These are phyloP conservation scores for Sylvia atricapilla DNA, from an alignment of 2,113 vertebrate genomes.

Conservation along the genomic window DNA sequence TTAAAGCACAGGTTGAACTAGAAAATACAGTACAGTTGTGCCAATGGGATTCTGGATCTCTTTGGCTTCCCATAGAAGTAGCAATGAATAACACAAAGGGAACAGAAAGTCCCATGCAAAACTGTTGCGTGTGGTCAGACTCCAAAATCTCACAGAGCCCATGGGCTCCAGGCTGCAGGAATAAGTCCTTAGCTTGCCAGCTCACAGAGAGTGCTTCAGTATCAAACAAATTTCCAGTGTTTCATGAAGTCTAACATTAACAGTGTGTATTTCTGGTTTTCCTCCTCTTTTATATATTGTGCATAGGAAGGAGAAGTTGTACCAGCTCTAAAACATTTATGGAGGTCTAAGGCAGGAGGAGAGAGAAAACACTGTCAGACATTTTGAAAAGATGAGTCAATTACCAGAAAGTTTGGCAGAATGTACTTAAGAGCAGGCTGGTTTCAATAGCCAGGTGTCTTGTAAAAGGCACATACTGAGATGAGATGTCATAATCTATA, in stretches of 20 bases:
- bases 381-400: background rate
- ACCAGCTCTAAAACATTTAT: background rate
- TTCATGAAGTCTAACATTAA: background rate
- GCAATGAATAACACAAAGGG: background rate
- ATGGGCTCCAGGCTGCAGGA: background rate
- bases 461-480: background rate
- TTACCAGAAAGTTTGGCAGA: background rate
- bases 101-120: background rate
- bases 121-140: background rate
- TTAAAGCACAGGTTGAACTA: constrained; percentile 37
- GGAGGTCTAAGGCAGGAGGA: background rate
- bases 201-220: background rate
- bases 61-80: background rate
- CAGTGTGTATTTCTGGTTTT: background rate
- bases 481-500: background rate
- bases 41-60: constrained; percentile 20
- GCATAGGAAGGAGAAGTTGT: background rate
- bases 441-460: background rate
- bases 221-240: background rate
- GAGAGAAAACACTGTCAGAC: background rate
- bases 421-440: background rate
- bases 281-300: background rate
- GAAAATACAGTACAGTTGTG: background rate
- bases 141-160: background rate
- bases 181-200: background rate